These are phyloP conservation scores for Nasua narica DNA, from an alignment of 2,797 vertebrate genomes.

Conservation along the genomic window DNA sequence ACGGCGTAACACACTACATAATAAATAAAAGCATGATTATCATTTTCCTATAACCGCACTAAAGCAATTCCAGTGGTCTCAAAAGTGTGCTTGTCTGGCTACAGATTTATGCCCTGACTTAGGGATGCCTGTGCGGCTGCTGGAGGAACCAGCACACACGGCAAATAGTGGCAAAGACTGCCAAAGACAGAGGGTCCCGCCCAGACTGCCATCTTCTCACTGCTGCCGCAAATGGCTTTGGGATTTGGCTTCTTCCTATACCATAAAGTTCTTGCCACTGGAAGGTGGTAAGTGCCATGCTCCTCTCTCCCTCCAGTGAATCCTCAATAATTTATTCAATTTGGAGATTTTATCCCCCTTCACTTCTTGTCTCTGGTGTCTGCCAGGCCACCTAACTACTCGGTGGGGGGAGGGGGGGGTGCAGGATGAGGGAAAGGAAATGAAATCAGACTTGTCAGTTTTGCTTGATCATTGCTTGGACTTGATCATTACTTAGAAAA, in stretches of 20 bases:
- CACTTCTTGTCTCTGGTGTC: not conserved
- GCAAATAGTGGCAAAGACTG: not conserved
- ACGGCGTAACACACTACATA: not conserved
- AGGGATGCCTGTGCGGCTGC: not conserved
- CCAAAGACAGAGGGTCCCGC: not conserved
- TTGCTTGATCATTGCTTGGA: not conserved
- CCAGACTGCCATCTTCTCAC: not conserved
- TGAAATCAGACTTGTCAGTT: not conserved
- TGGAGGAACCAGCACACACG: not conserved
- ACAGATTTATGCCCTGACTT: not conserved
- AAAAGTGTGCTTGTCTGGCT: not conserved
- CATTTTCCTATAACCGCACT: not conserved
- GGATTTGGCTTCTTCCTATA: not conserved
- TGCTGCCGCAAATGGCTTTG: not conserved
- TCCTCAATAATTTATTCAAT: not conserved
- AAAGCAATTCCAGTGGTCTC: not conserved
- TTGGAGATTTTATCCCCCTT: not conserved
- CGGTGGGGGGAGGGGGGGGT: not conserved
- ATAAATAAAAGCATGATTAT: not conserved
- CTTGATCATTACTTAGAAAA: slow-evolving; percentile 9
- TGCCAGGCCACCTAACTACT: not conserved
- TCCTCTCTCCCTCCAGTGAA: not conserved
- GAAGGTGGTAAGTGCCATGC: not conserved
- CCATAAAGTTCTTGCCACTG: not conserved
- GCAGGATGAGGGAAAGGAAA: not conserved